Base-by-base conservation (phyloP, 2,888 invertebrate species). In the Tridacna gigas region DNA sequence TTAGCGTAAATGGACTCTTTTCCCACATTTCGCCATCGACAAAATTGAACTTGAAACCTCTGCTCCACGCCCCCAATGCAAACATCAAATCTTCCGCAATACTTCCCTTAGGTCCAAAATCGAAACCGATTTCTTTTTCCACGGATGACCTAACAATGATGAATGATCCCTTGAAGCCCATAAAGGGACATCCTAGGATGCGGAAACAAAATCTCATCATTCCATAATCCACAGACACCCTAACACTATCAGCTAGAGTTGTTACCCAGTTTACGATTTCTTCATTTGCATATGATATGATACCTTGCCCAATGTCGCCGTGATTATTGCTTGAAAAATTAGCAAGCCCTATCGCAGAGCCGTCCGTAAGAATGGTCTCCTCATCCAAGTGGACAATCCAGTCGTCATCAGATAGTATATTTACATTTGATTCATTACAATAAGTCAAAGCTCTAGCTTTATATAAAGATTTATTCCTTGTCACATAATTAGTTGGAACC, bases 311-410 rank as follows among this genome's bases (percentile, higher is more conserved):
- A 18, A 89, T 79, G 56, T 88, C 86, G 67, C 80, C 80, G n/a
- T 80, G 78, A n/a, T 81, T 76, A 25, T 86, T 79, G 48, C 82
- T 84, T 5, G 86, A 84, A 75, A 89, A 89, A 48, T 89, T 89
- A 9, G 83, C 84, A 5, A 89, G 75, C 5, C 89, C 89, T 61
- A 89, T 85, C 18, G 83, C 71, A 13, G 86, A 82, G 3, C 80
- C 47, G 60, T 88, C 88, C 2, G 89, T 89, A 22, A 89, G 73
- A 13, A 86, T 63, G 5, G 89, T 89, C 61, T 89, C 89, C 56
- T 89, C 89, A 48, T 89, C 89, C 18, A 89, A 71, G 77, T 89
- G 89, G 2, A 89, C 81, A 15, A 89, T 82, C 89, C 89, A 89
- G 65, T 88, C 88, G 65, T 83, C 86, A 37, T 82, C 75, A 15